Base-by-base conservation (phyloP, 2,888 invertebrate species). In the Linyphia triangularis region DNA sequence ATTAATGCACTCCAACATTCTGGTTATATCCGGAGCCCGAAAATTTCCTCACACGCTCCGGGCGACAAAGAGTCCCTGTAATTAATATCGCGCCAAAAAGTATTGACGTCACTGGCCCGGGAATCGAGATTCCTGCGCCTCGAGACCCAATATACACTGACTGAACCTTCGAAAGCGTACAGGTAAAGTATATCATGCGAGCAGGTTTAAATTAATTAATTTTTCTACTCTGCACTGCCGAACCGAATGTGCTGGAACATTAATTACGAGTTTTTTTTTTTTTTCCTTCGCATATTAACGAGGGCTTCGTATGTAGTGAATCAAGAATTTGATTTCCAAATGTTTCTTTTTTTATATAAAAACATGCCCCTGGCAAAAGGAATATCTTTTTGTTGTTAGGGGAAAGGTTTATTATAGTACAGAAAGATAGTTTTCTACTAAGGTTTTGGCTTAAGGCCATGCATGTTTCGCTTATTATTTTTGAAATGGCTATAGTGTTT, bases 21-120 rank as follows among this genome's bases (percentile, higher is more conserved):
- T 61, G 43, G 70, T 63, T 63, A 63, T 63, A 73, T 65, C 78
- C 57, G 51, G 72, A 51, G 24, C 40, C 28, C 33, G 57, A 43
- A 59, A 28, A 51, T 51, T 40, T 63, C 30, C 63, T 82, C 75
- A 16, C 22, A 10, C 59, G 75, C 81, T 61, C 59, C 40, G 13
- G 67, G 73, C 79, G 86, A 81, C 81, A 82, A 75, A 85, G 85
- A 85, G 72, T 85, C 78, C 85, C 72, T 70, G 78, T 85, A 73
- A 88, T 88, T 88, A 88, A 81, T 88, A 88, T 81, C 81, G 57
- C 81, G 57, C 81, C 51, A 88, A 88, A 88, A 88, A 88, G 67
- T 88, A 81, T 82, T 88, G 86, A 88, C 37, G 65, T 65, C 65
- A 75, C 30, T 19, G 43, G 78, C 78, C 78, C 70, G 70, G 77